Conservation (phyloP, 2,888 invertebrate species). For the Diaprepes abbreviatus region DNA sequence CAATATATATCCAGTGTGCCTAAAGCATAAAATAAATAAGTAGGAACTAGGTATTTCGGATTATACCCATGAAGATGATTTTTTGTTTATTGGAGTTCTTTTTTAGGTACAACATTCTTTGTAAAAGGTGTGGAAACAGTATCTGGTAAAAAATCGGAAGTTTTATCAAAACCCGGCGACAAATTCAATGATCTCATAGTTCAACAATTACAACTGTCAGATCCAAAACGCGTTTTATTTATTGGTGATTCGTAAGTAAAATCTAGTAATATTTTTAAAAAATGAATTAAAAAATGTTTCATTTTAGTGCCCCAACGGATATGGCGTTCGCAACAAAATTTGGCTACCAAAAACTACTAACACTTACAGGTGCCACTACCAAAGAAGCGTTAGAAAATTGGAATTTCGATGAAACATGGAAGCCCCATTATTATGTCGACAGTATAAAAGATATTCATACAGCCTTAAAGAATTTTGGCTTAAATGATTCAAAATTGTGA, state of each 20-base stretch:
- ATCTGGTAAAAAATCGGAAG: constrained; percentile 60
- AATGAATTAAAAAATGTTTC: not conserved
- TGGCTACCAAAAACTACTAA: constrained; percentile 81
- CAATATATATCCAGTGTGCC: too few relatives aligned
- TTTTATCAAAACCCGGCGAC: constrained; percentile 70
- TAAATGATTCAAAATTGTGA: not conserved
- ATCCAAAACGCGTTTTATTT: constrained; percentile 80
- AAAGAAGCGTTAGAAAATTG: constrained; percentile 51
- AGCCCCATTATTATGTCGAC: constrained; percentile 69
- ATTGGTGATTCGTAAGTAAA: constrained; percentile 86
- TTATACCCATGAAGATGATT: too few relatives aligned
- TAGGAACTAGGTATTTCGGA: too few relatives aligned
- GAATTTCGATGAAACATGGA: constrained; percentile 68
- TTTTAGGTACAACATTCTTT: constrained; percentile 25
- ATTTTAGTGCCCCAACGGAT: constrained; percentile 70
- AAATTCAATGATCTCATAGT: constrained; percentile 69
- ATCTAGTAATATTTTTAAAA: constrained; percentile 8
- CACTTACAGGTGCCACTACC: constrained; percentile 74
- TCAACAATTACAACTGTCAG: constrained; percentile 72
- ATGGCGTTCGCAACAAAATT: constrained; percentile 79
- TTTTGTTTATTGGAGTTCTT: too few relatives aligned
- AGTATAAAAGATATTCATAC: constrained; percentile 54
- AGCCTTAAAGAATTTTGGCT: constrained; percentile 38
- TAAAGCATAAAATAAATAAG: too few relatives aligned
- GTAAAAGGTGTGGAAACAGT: constrained; percentile 31